Percentiles rank a stretch among this genome's conserved stretches.
Evolutionary conservation across 2,797 vertebrate species (phyloP).

Genomic region (Sebastiscus albofasciatus): DNA sequence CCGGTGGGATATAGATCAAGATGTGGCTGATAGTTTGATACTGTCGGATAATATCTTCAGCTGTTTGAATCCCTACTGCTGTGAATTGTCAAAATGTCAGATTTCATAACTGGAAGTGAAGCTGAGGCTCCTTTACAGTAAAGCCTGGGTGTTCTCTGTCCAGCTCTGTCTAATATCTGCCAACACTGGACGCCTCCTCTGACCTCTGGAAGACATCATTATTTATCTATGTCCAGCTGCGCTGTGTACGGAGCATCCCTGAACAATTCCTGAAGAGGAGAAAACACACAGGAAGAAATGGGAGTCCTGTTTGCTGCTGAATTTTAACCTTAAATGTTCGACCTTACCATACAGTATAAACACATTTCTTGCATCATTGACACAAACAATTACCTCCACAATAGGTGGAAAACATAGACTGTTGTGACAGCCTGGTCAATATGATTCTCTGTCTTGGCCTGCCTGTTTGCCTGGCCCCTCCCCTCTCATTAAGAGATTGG

Average conservation of each 20-base stretch:
- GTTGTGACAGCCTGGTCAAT: too few species aligned
- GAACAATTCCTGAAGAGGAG: constrained; percentile 1
- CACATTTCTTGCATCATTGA: neutral
- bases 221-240: constrained; percentile 28
- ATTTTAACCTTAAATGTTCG: neutral
- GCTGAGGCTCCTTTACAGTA: constrained; percentile 1
- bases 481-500: too few species aligned
- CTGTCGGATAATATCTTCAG: neutral
- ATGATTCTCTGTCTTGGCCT: too few species aligned
- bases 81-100: constrained; percentile 10
- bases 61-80: neutral
- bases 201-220: constrained; percentile 41
- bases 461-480: too few species aligned
- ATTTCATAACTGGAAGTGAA: constrained; percentile 23
- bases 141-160: constrained; percentile 14
- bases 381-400: neutral
- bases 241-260: constrained; percentile 1
- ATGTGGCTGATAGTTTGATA: neutral
- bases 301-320: neutral
- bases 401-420: neutral
- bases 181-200: constrained; percentile 41
- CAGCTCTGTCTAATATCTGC: constrained; percentile 33
- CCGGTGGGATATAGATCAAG: neutral
- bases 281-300: neutral
- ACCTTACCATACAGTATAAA: too few species aligned